phyloP scores from a whole-genome alignment of 2,888 invertebrate species.

The Chrysolina americana region DNA sequence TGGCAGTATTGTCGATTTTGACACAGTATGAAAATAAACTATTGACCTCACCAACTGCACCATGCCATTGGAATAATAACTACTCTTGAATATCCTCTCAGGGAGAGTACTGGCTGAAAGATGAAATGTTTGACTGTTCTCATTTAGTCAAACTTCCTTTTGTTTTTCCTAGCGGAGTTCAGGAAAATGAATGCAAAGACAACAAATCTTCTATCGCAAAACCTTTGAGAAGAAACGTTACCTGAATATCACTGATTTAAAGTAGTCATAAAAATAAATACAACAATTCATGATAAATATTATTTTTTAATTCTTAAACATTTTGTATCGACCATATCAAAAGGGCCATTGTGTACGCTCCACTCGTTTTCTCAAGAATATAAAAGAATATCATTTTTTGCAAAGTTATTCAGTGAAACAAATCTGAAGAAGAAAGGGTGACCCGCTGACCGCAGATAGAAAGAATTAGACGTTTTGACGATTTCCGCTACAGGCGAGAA shows the following conservation, averaged over 20 bases:
- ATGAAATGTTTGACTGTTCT: too few relatives aligned
- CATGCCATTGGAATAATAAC: too few relatives aligned
- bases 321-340: conserved; percentile 19
- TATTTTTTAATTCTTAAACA: neutral
- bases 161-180: too few relatives aligned
- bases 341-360: neutral
- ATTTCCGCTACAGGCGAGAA: conserved; percentile 49
- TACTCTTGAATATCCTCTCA: too few relatives aligned
- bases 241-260: neutral
- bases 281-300: neutral
- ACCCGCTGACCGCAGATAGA: conserved; percentile 42
- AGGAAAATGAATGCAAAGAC: too few relatives aligned
- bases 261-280: neutral
- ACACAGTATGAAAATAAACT: too few relatives aligned
- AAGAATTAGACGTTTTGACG: conserved; percentile 43
- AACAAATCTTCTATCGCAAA: too few relatives aligned
- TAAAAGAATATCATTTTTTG: conserved; percentile 11
- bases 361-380: neutral
- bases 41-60: too few relatives aligned
- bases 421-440: conserved; percentile 32
- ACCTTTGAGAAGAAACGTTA: neutral
- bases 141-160: too few relatives aligned
- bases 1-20: too few relatives aligned
- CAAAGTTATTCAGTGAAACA: conserved; percentile 18
- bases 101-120: too few relatives aligned